These are phyloP conservation scores for Dione vanillae DNA, from an alignment of 2,888 invertebrate genomes.

Conservation along the genomic window DNA sequence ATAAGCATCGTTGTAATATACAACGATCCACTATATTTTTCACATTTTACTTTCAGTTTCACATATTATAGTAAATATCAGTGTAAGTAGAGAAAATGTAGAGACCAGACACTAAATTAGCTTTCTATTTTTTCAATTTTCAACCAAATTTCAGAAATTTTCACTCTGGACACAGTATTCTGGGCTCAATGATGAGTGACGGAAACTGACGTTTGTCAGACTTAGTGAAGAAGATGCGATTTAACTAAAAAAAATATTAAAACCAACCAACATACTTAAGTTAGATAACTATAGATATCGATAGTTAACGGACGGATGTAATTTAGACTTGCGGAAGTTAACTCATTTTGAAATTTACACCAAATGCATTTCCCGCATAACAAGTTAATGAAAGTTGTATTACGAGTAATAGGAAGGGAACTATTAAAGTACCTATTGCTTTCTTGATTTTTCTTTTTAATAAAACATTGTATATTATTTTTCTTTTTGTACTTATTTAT, in stretches of 20 bases:
- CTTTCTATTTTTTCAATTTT: too few species aligned
- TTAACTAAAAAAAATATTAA: background rate
- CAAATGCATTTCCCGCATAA: slow-evolving; percentile 19
- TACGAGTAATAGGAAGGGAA: slow-evolving; percentile 4
- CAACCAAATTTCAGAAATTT: too few species aligned
- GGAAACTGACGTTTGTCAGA: too few species aligned
- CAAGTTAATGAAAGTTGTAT: slow-evolving; percentile 27
- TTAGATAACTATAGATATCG: slow-evolving; percentile 17
- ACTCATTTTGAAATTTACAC: slow-evolving; percentile 18
- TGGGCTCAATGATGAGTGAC: too few species aligned
- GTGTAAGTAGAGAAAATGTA: too few species aligned
- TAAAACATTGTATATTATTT: background rate
- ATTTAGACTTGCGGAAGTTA: slow-evolving; percentile 13
- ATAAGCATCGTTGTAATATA: too few species aligned
- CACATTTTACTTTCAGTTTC: too few species aligned
- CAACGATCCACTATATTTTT: too few species aligned
- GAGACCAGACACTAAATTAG: too few species aligned
- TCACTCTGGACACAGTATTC: too few species aligned
- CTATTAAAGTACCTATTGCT: background rate
- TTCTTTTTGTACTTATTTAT: too few species aligned
- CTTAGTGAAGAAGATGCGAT: background rate
- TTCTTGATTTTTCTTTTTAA: slow-evolving; percentile 11
- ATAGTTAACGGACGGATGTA: slow-evolving; percentile 13
- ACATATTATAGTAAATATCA: too few species aligned
- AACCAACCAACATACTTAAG: background rate